phyloP scores from a whole-genome alignment of 2,888 invertebrate species.

The Oscheius sp. region DNA sequence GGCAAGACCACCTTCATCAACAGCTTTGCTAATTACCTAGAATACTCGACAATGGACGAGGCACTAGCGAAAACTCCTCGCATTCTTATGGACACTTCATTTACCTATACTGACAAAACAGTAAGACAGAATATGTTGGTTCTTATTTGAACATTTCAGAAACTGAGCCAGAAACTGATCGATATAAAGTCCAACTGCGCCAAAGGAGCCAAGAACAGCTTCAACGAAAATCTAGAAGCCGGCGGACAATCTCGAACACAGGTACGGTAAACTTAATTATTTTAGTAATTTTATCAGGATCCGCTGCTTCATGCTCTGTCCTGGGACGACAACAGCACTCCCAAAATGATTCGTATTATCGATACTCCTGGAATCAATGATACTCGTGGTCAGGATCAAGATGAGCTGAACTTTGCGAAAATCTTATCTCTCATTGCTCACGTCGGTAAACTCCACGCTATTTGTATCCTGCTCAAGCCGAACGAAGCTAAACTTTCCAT shows the following conservation, averaged over 20 bases:
- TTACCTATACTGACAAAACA: not conserved
- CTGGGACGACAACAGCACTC: no score
- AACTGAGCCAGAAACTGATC: no score
- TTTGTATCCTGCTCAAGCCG: slow-evolving; percentile 1
- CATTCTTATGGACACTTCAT: slow-evolving; percentile 2
- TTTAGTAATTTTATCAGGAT: no score
- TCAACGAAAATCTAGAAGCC: no score
- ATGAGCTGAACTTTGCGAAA: slow-evolving; percentile 9
- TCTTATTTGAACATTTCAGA: no score
- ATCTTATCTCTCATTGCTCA: not conserved
- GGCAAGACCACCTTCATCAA: slow-evolving; percentile 28
- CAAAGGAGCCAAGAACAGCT: no score
- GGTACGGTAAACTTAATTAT: no score
- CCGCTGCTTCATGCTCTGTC: no score
- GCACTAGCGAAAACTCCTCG: not conserved
- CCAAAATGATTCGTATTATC: slow-evolving; percentile 6
- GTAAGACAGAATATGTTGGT: no score
- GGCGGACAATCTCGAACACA: no score
- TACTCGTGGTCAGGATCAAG: not conserved
- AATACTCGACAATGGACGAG: not conserved
- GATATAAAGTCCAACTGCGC: no score
- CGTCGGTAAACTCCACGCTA: not conserved
- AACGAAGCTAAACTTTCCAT: not conserved
- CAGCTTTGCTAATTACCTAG: not conserved
- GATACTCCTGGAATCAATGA: slow-evolving; percentile 20